These are phyloP conservation scores for Cnemophilus loriae DNA, from an alignment of 2,113 vertebrate genomes.

Conservation along the genomic window DNA sequence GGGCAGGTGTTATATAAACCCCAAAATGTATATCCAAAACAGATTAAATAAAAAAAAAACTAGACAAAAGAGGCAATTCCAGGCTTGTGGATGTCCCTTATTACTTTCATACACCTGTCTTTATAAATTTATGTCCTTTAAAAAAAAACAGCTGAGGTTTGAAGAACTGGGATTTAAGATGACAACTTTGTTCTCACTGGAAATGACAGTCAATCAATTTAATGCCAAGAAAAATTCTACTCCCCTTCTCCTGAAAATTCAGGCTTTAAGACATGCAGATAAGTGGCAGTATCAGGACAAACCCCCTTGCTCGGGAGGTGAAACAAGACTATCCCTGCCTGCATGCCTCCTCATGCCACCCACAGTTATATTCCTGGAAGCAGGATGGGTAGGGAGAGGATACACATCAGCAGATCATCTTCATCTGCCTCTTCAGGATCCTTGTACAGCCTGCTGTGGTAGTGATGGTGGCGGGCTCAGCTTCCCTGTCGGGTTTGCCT, in stretches of 20 bases:
- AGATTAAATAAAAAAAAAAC: not conserved
- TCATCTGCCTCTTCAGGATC: not conserved
- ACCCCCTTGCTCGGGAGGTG: rapidly evolving
- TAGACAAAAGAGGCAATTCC: not conserved
- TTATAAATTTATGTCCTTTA: not conserved
- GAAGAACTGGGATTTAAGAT: not conserved
- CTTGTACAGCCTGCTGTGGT: rapidly evolving
- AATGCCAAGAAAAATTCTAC: not conserved
- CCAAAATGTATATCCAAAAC: not conserved
- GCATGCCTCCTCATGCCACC: rapidly evolving
- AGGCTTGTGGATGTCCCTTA: not conserved
- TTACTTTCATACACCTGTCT: not conserved
- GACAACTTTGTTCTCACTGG: not conserved
- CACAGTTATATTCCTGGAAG: not conserved
- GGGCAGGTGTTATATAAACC: not conserved
- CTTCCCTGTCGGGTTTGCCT: not conserved
- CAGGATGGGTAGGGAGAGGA: not conserved
- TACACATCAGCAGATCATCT: not conserved
- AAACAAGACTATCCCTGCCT: not conserved
- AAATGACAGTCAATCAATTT: not conserved
- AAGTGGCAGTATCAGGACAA: not conserved
- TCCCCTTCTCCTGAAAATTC: not conserved
- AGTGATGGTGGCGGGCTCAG: not conserved
- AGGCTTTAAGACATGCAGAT: not conserved
- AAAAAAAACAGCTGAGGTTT: not conserved